Conservation (phyloP, 2,113 vertebrate genomes). For the Otocyon megalotis region DNA sequence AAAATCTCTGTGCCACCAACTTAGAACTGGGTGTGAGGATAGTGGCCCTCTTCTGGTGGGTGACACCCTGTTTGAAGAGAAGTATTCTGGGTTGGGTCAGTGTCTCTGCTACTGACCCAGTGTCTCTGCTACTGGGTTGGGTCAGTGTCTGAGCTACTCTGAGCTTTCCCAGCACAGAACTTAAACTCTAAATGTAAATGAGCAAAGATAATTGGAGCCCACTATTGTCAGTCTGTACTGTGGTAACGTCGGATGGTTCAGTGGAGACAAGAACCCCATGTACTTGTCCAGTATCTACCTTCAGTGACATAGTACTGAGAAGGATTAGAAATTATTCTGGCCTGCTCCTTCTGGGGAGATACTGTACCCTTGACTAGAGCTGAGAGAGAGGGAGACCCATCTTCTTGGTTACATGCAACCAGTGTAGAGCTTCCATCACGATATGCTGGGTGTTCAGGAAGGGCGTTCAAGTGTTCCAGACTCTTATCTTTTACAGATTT, state of each 20-base stretch:
- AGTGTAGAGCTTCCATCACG: not conserved
- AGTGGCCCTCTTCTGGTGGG: not conserved
- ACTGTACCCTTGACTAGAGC: not conserved
- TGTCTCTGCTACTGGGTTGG: not conserved
- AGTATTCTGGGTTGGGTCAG: not conserved
- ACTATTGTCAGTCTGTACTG: not conserved
- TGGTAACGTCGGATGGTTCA: not conserved
- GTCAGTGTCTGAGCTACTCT: not conserved
- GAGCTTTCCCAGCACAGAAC: not conserved
- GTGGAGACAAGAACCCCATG: not conserved
- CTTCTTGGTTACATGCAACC: not conserved
- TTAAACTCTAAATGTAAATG: not conserved
- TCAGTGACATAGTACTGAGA: not conserved
- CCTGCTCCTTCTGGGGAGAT: not conserved
- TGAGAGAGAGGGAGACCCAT: fast-evolving
- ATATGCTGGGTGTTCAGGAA: not conserved
- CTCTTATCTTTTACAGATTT: not conserved
- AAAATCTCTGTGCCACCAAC: not conserved
- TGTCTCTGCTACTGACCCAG: not conserved
- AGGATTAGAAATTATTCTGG: not conserved
- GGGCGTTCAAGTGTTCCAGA: too few relatives aligned
- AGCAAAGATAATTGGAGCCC: fast-evolving
- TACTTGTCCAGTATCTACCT: not conserved
- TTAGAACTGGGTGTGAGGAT: not conserved
- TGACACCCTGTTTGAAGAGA: not conserved